Conservation (phyloP, 2,797 vertebrate species). For the Phataginus tetradactyla region DNA sequence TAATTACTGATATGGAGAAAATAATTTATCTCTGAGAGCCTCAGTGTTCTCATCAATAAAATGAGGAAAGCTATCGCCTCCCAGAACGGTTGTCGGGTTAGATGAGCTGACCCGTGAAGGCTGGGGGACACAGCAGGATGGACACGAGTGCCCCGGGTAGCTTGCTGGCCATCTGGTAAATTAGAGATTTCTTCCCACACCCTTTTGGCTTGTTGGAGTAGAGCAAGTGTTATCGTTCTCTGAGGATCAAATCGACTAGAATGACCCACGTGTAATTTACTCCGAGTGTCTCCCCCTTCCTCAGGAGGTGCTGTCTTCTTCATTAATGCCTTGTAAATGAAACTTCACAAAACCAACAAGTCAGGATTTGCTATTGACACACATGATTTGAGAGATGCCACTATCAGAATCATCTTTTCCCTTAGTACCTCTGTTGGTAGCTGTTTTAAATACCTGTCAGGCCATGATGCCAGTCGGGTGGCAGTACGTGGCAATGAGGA, state of each 20-base stretch:
- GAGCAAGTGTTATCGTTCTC: background rate
- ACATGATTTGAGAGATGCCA: slow-evolving; percentile 24
- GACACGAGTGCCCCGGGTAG: background rate
- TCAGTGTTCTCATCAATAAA: background rate
- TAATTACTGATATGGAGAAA: background rate
- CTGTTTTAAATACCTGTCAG: slow-evolving; percentile 12
- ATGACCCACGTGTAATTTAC: background rate
- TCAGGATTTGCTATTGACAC: slow-evolving; percentile 36
- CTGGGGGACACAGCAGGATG: background rate
- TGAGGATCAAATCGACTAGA: background rate
- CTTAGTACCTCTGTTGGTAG: slow-evolving; percentile 15
- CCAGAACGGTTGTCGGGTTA: background rate
- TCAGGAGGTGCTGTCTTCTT: slow-evolving; percentile 2
- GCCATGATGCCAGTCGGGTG: slow-evolving; percentile 29
- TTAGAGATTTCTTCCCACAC: slow-evolving; percentile 13
- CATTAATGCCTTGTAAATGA: slow-evolving; percentile 25
- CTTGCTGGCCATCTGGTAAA: background rate
- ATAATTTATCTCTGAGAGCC: background rate
- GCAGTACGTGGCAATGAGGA: background rate
- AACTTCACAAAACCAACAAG: background rate
- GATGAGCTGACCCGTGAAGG: background rate
- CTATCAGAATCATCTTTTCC: background rate
- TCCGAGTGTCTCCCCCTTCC: background rate
- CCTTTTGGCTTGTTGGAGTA: background rate
- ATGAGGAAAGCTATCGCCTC: background rate